A percentile compares a stretch with the other conserved stretches of the same genome.
These are phyloP conservation scores for Drosophila prostipennis DNA, from an alignment of 2,888 invertebrate genomes.

Conservation along the genomic window DNA sequence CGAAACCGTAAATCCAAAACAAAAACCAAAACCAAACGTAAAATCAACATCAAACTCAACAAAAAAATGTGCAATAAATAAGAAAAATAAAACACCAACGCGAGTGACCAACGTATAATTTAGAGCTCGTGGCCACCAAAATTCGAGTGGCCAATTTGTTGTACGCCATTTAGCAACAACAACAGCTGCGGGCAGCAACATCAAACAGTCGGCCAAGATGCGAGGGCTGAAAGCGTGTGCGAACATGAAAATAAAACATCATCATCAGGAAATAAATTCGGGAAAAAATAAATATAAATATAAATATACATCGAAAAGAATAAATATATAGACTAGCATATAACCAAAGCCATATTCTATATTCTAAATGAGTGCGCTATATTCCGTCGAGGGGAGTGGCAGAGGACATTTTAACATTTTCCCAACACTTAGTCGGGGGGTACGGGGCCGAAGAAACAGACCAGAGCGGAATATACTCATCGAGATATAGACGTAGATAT, in stretches of 20 bases:
- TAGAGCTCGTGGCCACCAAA: conserved; percentile 69
- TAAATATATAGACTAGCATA: conserved; percentile 37
- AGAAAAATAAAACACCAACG: conserved; percentile 53
- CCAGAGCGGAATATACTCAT: conserved; percentile 24
- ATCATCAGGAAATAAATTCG: conserved; percentile 76
- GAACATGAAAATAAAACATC: conserved; percentile 76
- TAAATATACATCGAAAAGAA: conserved; percentile 44
- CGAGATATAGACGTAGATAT: conserved; percentile 34
- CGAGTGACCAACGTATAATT: conserved; percentile 59
- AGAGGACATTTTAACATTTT: conserved; percentile 38
- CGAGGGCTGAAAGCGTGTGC: conserved; percentile 68
- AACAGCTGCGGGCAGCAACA: conserved; percentile 44
- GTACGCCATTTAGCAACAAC: conserved; percentile 22
- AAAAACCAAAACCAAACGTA: conserved; percentile 7
- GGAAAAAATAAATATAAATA: conserved; percentile 57
- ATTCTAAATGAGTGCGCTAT: conserved; percentile 26
- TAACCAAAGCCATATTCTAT: conserved; percentile 29
- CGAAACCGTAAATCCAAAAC: not conserved
- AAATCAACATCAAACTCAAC: conserved; percentile 11
- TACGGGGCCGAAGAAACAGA: conserved; percentile 14
- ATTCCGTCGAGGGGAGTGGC: conserved; percentile 24
- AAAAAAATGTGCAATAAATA: conserved; percentile 29
- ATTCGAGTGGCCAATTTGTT: conserved; percentile 73
- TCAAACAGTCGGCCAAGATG: conserved; percentile 57
- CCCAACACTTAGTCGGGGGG: conserved; percentile 28